Evolutionary conservation across 2,888 invertebrate species (phyloP), one percentile per base, ranked within the genome.

Genomic region (Lingula anatina): DNA sequence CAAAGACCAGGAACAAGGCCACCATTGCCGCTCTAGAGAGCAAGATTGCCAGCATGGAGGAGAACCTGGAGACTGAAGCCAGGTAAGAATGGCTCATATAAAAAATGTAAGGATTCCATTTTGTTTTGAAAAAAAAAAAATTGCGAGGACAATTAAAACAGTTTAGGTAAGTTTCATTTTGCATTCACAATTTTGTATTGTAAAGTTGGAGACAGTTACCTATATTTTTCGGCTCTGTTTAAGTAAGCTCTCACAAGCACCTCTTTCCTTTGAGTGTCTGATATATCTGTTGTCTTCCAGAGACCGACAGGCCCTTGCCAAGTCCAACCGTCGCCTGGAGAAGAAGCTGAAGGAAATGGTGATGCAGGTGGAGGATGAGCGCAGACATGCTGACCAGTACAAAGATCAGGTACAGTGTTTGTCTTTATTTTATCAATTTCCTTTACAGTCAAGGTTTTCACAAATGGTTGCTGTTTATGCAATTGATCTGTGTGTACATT

Each of bases 321-420:
- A 94, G 78, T 83, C 86, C 23, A 89, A 89, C 68, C 84, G 96
- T 50, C 91, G 95, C 73, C 81, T 93, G 66, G 97, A 99, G 77
- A 99, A 97, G 83, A 91, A 90, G 71, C 79, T 95, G 73, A 95
- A 94, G 80, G 99, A 99, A 51, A 53, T 78, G 23, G 54, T 62
- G 21, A 53, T 95, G 75, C 94, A 96, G 79, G 83, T 95, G 60
- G 99, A 99, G 73, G 97, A 99, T 77, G 97, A 99, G 79, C 83
- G 95, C 58, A 81, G 97, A 56, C 92, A 93, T 75, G 90, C 93
- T 47, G 97, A 99, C 77, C 96, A 96, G 80, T 93, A 90, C 80
- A 97, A 97, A 81, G 97, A 97, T 78, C 95, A 96, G 83, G 90
- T 93, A 53, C 42, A 47, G 23, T 2, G 1, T n/a, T 9, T 41